phyloP scores from a whole-genome alignment of 2,113 vertebrate genomes.

The Zootoca vivipara region DNA sequence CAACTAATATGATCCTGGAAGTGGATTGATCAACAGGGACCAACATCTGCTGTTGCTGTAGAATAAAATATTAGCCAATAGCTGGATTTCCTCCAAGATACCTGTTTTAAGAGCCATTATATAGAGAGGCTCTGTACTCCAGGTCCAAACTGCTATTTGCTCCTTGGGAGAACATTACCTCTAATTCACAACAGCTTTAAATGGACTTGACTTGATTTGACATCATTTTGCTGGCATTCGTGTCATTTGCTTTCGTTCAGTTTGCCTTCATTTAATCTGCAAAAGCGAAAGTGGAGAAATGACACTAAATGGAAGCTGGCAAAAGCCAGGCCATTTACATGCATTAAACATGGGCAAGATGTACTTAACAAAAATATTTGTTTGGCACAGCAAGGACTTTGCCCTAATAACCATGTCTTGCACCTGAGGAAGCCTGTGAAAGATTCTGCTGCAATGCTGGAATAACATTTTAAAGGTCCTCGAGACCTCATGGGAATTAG shows the following conservation, averaged over 20 bases:
- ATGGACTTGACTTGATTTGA: neutral
- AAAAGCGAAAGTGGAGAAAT: neutral
- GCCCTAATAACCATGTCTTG: neutral
- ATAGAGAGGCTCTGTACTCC: no score
- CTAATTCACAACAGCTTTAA: neutral
- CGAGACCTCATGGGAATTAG: neutral
- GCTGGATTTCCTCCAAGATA: neutral
- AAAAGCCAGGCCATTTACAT: slow-evolving; percentile 1
- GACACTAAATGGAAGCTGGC: neutral
- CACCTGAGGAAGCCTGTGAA: neutral
- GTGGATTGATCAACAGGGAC: neutral
- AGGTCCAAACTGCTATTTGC: neutral
- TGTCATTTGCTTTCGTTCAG: neutral
- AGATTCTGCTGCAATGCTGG: neutral
- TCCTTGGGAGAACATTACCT: neutral
- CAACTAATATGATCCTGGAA: no score
- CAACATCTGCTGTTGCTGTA: neutral
- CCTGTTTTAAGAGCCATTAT: neutral
- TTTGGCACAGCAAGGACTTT: neutral
- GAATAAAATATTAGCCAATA: neutral
- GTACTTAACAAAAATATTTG: no score
- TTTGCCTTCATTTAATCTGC: neutral
- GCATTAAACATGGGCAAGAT: neutral
- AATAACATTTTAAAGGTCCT: neutral
- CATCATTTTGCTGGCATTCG: neutral